Conservation (phyloP, 2,888 invertebrate genomes). For the Pteria penguin region DNA sequence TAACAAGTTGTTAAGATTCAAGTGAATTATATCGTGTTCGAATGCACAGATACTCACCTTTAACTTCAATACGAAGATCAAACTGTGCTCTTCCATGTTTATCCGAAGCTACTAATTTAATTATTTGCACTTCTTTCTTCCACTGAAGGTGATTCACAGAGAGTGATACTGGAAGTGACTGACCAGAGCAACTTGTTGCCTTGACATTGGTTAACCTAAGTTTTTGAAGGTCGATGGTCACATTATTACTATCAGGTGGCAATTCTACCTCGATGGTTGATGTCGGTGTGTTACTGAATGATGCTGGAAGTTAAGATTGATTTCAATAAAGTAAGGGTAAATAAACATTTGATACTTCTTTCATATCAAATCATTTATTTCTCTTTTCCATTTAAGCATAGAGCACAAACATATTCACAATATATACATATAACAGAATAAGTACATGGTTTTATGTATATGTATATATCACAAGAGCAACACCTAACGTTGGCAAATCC, state of each 20-base stretch:
- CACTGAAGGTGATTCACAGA: not conserved
- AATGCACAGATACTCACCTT: not conserved
- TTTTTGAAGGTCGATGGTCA: not conserved
- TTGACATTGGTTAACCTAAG: not conserved
- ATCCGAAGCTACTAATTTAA: not conserved
- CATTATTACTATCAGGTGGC: not conserved
- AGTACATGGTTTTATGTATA: no score
- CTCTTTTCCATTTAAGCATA: no score
- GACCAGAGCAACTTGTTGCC: slow-evolving; percentile 15
- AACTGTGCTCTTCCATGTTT: not conserved
- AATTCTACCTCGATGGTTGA: not conserved
- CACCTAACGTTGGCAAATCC: no score
- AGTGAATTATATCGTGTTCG: not conserved
- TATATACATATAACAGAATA: no score
- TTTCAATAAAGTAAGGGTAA: no score
- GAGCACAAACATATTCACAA: no score
- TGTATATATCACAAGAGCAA: no score
- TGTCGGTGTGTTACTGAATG: not conserved
- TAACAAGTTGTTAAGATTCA: no score
- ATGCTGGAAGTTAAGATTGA: no score
- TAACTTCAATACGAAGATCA: not conserved
- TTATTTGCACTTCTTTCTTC: not conserved
- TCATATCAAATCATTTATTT: no score
- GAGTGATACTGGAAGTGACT: not conserved
- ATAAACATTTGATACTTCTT: no score